Evolutionary conservation across 2,797 vertebrate species (phyloP).

Genomic region (Scomberomorus guttatus): DNA sequence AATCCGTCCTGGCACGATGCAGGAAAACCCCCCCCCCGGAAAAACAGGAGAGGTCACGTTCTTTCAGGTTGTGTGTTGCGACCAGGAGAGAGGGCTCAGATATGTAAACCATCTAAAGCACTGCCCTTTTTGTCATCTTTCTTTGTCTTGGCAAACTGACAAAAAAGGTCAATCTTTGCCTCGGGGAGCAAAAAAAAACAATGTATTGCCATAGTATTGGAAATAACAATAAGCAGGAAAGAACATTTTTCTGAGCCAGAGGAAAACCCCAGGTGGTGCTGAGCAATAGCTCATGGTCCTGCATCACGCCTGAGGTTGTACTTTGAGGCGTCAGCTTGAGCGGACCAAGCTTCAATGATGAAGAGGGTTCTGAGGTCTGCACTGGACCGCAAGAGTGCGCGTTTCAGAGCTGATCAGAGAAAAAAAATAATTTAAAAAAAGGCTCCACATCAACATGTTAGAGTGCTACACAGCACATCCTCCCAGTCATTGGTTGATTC

Average conservation of each 20-base stretch:
- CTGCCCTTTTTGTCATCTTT: constrained; percentile 43
- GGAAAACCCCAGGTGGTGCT: constrained; percentile 11
- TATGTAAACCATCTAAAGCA: constrained; percentile 44
- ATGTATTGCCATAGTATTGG: constrained; percentile 42
- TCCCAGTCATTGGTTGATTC: constrained; percentile 70
- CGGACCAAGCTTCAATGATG: not conserved
- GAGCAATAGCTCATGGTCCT: constrained; percentile 37
- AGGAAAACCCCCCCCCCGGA: not conserved
- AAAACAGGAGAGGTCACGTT: constrained; percentile 33
- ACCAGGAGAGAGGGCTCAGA: constrained; percentile 25
- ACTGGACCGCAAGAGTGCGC: constrained; percentile 41
- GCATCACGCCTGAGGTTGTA: constrained; percentile 29
- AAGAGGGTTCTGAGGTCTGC: constrained; percentile 12
- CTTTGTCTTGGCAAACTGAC: constrained; percentile 37
- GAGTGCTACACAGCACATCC: constrained; percentile 65
- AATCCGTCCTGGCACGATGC: constrained; percentile 2
- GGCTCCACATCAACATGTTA: constrained; percentile 61
- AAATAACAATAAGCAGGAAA: constrained; percentile 42
- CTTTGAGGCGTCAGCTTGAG: constrained; percentile 20
- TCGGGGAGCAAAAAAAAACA: constrained; percentile 8
- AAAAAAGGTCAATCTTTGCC: constrained; percentile 50
- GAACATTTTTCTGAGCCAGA: constrained; percentile 42
- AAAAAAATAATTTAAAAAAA: constrained; percentile 52
- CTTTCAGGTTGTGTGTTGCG: constrained; percentile 36
- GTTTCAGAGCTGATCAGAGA: constrained; percentile 58